Percentiles rank a stretch among this genome's conserved stretches.
These are phyloP conservation scores for Struthidea cinerea DNA, from an alignment of 2,113 vertebrate genomes.

Conservation along the genomic window DNA sequence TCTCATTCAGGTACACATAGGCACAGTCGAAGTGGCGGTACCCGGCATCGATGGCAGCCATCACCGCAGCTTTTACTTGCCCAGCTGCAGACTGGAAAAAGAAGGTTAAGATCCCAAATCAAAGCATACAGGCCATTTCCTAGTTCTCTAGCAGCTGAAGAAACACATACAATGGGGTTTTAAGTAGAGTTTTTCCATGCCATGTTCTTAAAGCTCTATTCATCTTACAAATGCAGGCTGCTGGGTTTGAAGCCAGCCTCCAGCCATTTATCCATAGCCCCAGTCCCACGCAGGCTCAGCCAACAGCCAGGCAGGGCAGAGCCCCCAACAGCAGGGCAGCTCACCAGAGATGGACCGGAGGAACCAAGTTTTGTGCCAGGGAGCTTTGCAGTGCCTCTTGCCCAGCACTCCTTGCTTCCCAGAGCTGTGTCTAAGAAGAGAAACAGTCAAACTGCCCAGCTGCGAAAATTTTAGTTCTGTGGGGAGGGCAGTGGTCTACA, in stretches of 20 bases:
- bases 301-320: not conserved
- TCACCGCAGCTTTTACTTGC: slow-evolving; percentile 74
- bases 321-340: not conserved
- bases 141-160: not conserved
- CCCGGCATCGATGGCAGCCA: slow-evolving; percentile 75
- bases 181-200: not conserved
- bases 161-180: not conserved
- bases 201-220: not conserved
- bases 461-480: not conserved
- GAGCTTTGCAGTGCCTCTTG: not conserved
- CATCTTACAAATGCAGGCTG: not conserved
- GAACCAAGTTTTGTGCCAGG: not conserved
- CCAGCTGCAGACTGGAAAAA: slow-evolving; percentile 75
- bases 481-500: not conserved
- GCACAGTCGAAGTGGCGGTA: slow-evolving; percentile 88
- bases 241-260: not conserved
- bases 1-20: slow-evolving; percentile 82
- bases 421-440: not conserved
- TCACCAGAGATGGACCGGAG: not conserved
- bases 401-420: fast-evolving
- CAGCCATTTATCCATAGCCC: not conserved
- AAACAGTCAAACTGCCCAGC: not conserved
- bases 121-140: not conserved
- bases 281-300: not conserved
- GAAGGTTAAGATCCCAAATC: not conserved